Percentiles rank a stretch among this genome's conserved stretches.
These are phyloP conservation scores for Caenorhabditis doughertyi DNA, from an alignment of 2,888 invertebrate genomes.

Conservation along the genomic window DNA sequence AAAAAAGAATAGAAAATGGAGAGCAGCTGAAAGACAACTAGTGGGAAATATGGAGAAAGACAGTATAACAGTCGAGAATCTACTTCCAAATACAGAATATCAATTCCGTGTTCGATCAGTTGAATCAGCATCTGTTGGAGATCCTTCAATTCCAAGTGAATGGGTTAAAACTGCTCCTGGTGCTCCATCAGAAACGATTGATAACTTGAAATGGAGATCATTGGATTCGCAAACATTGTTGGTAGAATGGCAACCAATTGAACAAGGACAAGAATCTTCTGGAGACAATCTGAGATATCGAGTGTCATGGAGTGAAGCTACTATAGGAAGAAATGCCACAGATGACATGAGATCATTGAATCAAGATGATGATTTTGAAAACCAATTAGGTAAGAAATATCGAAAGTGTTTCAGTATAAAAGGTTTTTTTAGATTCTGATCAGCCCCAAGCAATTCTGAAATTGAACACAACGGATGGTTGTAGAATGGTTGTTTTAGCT, in stretches of 20 bases:
- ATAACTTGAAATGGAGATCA: slow-evolving; percentile 73
- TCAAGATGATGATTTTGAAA: slow-evolving; percentile 35
- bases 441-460: slow-evolving; percentile 68
- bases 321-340: slow-evolving; percentile 34
- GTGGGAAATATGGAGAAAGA: slow-evolving; percentile 70
- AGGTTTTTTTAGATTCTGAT: slow-evolving; percentile 50
- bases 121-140: slow-evolving; percentile 68
- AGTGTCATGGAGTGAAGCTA: slow-evolving; percentile 75
- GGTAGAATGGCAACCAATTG: slow-evolving; percentile 80
- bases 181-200: slow-evolving; percentile 70
- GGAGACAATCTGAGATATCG: slow-evolving; percentile 78
- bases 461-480: slow-evolving; percentile 67
- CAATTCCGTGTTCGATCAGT: slow-evolving; percentile 80
- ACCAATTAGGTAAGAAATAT: slow-evolving; percentile 19
- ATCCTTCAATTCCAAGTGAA: slow-evolving; percentile 74
- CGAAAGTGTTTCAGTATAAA: background rate
- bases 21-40: slow-evolving; percentile 62
- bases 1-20: slow-evolving; percentile 74
- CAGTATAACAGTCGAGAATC: slow-evolving; percentile 69
- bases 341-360: slow-evolving; percentile 21
- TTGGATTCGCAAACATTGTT: slow-evolving; percentile 76
- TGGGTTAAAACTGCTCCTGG: slow-evolving; percentile 78
- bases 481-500: slow-evolving; percentile 74
- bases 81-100: slow-evolving; percentile 78
- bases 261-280: slow-evolving; percentile 65